These are phyloP conservation scores for Xenentodon cancila DNA, from an alignment of 2,797 vertebrate species.

Conservation along the genomic window DNA sequence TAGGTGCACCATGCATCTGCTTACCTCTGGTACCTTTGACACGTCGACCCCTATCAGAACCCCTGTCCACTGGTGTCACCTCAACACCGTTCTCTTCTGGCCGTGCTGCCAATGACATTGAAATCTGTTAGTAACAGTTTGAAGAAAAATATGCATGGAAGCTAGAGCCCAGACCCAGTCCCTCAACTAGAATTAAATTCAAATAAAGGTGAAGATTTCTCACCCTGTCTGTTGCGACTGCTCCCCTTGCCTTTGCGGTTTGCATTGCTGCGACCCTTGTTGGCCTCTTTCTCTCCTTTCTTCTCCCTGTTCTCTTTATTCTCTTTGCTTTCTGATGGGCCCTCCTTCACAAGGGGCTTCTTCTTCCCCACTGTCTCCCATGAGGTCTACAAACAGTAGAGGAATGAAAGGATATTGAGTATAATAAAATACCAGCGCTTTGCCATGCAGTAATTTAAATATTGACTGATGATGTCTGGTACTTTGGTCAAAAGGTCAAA, in stretches of 20 bases:
- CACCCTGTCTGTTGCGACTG: conserved; percentile 88
- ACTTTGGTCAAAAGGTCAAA: too few species aligned
- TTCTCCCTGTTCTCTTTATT: conserved; percentile 97
- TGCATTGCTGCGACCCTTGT: conserved; percentile 83
- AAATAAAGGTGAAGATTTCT: neutral
- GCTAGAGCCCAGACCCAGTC: too few species aligned
- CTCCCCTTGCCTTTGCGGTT: conserved; percentile 88
- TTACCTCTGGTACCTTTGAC: conserved; percentile 82
- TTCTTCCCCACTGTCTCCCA: conserved; percentile 98
- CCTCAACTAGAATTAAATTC: neutral
- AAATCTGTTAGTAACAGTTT: neutral
- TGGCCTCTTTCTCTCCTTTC: conserved; percentile 90
- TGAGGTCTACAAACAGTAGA: conserved; percentile 84
- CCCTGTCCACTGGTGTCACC: conserved; percentile 83
- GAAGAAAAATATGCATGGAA: too few species aligned
- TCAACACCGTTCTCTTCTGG: conserved; percentile 95
- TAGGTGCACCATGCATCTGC: conserved; percentile 5
- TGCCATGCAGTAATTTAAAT: too few species aligned
- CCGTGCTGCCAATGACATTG: conserved; percentile 73
- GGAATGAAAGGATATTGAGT: neutral
- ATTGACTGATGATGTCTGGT: too few species aligned
- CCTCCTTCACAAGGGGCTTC: conserved; percentile 91
- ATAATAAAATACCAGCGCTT: too few species aligned
- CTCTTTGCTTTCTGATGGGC: conserved; percentile 84
- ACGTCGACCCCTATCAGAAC: conserved; percentile 80